Evolutionary conservation across 2,797 vertebrate genomes (phyloP), one percentile per base, ranked within the genome.

Genomic region (Chaunax sp.): DNA sequence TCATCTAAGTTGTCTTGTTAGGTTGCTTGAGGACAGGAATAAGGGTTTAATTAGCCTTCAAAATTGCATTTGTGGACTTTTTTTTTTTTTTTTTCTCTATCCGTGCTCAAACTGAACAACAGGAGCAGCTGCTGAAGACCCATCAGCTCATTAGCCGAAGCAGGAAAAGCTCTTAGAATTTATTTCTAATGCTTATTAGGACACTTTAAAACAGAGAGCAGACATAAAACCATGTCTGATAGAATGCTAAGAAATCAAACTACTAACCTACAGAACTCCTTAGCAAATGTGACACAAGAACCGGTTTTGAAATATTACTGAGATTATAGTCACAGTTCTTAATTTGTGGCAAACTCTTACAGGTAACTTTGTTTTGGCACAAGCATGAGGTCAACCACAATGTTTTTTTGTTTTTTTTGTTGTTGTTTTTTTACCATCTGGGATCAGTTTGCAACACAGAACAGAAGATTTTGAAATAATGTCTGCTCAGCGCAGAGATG

Each of bases 401-500:
- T 9, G 5, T 30, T 30, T 30, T 30, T 30, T 9, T 30, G 28
- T 30, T 30, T 30, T 6, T 30, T 30, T 28, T 28, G 8, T 28
- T 28, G 4, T 28, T 28, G 8, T 28, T 30, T 30, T 30, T 30
- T 30, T 30, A 30, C 28, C 28, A 30, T 30, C 28, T 30, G 3
- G 28, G 5, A 30, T 30, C 9, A 9, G n/a, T n/a, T n/a, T n/a
- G n/a, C n/a, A n/a, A n/a, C n/a, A n/a, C n/a, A n/a, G 3, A 9
- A 30, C 20, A 12, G 46, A 20, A 22, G 14, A 10, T 5, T 49
- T 23, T 51, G 37, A 63, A 65, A 59, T 40, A 50, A 50, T 44
- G 6, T 37, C 71, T 81, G 63, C 22, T 69, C 50, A 52, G 57
- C 75, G 56, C 80, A 92, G 88, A 89, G 81, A 90, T 92, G 83